These are phyloP conservation scores for Puffinus mauretanicus DNA, from an alignment of 2,113 vertebrate species.

Conservation along the genomic window DNA sequence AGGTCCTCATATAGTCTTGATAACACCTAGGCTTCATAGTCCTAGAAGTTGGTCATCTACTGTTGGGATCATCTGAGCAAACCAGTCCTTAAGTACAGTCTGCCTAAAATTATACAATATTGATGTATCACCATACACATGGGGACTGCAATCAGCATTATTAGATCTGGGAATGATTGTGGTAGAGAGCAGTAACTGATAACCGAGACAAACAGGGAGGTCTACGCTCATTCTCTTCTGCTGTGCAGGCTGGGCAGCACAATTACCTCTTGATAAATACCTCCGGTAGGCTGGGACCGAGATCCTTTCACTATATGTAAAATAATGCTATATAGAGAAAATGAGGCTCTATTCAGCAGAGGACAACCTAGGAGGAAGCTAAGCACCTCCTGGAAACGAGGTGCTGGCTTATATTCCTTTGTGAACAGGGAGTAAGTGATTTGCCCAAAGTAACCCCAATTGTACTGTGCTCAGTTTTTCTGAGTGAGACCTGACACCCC, in stretches of 20 bases:
- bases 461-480: background rate
- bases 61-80: background rate
- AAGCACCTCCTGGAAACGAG: background rate
- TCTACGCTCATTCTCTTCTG: background rate
- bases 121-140: rapidly evolving
- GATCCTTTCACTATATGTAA: background rate
- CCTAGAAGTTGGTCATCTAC: background rate
- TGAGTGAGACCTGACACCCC: background rate
- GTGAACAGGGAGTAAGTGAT: background rate
- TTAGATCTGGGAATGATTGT: background rate
- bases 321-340: background rate
- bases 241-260: background rate
- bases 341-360: background rate
- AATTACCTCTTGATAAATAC: background rate
- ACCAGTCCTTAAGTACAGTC: background rate
- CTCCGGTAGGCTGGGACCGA: background rate
- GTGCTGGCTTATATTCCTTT: background rate
- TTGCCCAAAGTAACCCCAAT: background rate
- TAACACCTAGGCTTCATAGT: background rate
- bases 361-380: background rate
- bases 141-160: background rate
- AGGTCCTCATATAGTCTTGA: background rate
- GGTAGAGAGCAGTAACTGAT: background rate
- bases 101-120: background rate
- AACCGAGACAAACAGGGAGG: background rate